Base-by-base conservation (phyloP, 2,797 vertebrate genomes). In the Paratrypauchen microcephalus region DNA sequence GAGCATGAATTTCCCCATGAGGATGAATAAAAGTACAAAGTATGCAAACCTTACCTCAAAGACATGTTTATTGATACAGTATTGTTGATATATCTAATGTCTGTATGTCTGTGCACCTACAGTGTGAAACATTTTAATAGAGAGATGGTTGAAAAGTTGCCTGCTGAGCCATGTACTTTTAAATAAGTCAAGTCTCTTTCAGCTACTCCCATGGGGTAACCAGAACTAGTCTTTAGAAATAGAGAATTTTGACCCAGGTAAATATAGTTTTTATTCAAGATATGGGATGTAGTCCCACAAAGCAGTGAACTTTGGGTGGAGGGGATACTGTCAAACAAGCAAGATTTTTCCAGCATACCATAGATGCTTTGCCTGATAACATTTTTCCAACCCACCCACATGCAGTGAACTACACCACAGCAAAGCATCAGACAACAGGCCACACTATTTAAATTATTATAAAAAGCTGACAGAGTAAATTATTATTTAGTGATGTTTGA, bases 401-500 rank as follows among this genome's bases (percentile, higher is more conserved):
- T 56, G 52, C 52, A 56, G 18, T 39, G 5, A 48, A 57, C 71
- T 3, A 75, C 76, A 74, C 65, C 69, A 60, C 70, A 77, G 1
- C 7, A 65, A 41, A n/a, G 30, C 30, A 19, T 56, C 6, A 23
- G 45, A 21, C 28, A 71, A 52, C 36, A 55, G 56, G 45, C 21
- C 2, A 41, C 19, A 41, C 16, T 45, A 28, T 65, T 19, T 39
- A 19, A 36, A 60, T 36, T 21, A 36, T 19, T 21, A 36, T 11
- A 21, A 60, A 39, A 18, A 12, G 58, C 0, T n/a, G 57, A 36
- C 30, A 60, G 18, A 60, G 4, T 16, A 59, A 59, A 30, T 2
- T 16, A 41, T 41, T 41, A 13, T 45, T 45, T 41, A 15, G 12
- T 45, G 13, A 45, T 45, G 11, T 45, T 45, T 45, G 41, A 45